Percentiles rank a stretch among this genome's conserved stretches.
Conservation (phyloP, 1,140 invertebrate species). For the Scaptodrosophila lebanonensis region DNA sequence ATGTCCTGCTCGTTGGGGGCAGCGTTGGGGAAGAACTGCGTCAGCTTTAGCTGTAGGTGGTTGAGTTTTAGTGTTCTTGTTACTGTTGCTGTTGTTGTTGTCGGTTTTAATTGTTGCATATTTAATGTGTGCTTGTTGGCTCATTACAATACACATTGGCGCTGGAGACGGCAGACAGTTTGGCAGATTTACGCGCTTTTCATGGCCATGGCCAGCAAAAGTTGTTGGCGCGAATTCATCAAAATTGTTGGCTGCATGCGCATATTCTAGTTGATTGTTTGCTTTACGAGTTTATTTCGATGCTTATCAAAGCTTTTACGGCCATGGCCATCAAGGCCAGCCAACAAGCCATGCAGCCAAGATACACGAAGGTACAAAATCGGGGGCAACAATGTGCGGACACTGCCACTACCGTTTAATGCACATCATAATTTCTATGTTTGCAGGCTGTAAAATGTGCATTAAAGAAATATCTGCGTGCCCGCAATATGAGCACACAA, state of each 20-base stretch:
- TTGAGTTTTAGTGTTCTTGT: conserved; percentile 38
- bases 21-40: too few relatives aligned
- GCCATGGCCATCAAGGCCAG: conserved; percentile 41
- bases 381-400: too few relatives aligned
- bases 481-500: conserved; percentile 28
- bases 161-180: too few relatives aligned
- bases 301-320: conserved; percentile 23
- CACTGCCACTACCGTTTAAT: too few relatives aligned
- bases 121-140: conserved; percentile 46
- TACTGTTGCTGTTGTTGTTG: conserved; percentile 34
- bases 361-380: too few relatives aligned
- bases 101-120: conserved; percentile 70
- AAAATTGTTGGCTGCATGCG: conserved; percentile 37
- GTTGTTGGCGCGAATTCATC: conserved; percentile 16
- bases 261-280: conserved; percentile 63
- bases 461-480: conserved; percentile 69
- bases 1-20: too few relatives aligned
- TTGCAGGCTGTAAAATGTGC: conserved; percentile 53
- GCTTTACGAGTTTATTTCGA: conserved; percentile 20
- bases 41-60: too few relatives aligned
- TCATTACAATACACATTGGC: conserved; percentile 31
- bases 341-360: conserved; percentile 13
- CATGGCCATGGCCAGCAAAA: conserved; percentile 29
- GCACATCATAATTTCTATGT: conserved; percentile 65
- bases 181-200: conserved; percentile 57